Evolutionary conservation across 2,888 invertebrate species (phyloP).

Genomic region (Trimorus sp.): DNA sequence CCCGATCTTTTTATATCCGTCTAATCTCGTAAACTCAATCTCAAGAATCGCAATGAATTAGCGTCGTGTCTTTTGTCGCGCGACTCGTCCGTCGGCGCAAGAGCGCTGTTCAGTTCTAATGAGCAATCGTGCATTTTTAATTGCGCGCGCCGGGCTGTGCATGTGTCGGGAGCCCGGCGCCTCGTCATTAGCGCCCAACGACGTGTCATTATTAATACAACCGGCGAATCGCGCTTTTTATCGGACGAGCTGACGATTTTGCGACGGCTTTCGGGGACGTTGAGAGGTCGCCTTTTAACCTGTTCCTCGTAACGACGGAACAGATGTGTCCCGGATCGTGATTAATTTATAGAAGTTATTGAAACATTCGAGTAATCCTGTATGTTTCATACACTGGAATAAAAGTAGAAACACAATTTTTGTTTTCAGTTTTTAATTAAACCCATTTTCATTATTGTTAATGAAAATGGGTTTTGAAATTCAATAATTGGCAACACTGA

Average conservation of each 20-base stretch:
- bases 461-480: no score
- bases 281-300: no score
- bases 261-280: no score
- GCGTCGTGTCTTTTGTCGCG: constrained; percentile 31
- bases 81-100: constrained; percentile 23
- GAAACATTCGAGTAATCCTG: no score
- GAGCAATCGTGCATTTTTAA: constrained; percentile 61
- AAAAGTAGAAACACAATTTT: no score
- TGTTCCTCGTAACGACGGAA: no score
- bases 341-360: no score
- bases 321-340: no score
- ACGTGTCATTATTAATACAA: constrained; percentile 51
- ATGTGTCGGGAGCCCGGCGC: constrained; percentile 5
- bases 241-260: constrained; percentile 4
- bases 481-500: no score
- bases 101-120: constrained; percentile 53
- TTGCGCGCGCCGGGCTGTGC: constrained; percentile 11
- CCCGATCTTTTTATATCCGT: constrained; percentile 66
- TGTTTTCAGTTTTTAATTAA: no score
- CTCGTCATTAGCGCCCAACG: constrained; percentile 54
- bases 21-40: constrained; percentile 61
- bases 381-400: no score
- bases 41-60: constrained; percentile 55
- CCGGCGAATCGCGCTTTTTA: constrained; percentile 38
- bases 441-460: no score